Conservation (phyloP, 2,113 vertebrate genomes). For the Stegostoma tigrinum region DNA sequence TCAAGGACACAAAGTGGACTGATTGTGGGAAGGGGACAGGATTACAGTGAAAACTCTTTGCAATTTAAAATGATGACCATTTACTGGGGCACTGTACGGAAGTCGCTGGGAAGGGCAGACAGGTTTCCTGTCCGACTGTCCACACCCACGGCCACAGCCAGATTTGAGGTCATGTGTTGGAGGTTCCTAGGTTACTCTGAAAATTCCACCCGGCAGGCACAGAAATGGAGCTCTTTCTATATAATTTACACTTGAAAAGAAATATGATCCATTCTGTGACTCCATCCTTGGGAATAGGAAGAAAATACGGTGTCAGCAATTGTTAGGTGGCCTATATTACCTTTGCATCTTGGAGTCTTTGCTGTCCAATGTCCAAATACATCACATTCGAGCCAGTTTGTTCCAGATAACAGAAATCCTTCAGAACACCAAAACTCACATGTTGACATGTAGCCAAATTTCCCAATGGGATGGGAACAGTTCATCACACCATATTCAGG, state of each 20-base stretch:
- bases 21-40: too few relatives aligned
- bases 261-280: neutral
- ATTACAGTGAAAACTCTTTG: neutral
- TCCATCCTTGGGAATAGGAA: neutral
- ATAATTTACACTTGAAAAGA: neutral
- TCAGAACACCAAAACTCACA: slow-evolving; percentile 49
- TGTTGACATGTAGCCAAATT: slow-evolving; percentile 43
- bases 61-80: neutral
- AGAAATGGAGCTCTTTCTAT: neutral
- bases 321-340: slow-evolving; percentile 35
- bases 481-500: slow-evolving; percentile 44
- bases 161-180: neutral
- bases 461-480: slow-evolving; percentile 41
- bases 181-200: neutral
- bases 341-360: slow-evolving; percentile 45
- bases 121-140: neutral
- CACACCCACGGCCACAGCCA: neutral
- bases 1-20: too few relatives aligned
- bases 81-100: neutral
- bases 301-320: neutral
- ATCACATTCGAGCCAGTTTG: slow-evolving; percentile 42
- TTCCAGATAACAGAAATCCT: slow-evolving; percentile 49
- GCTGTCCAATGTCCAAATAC: slow-evolving; percentile 57
- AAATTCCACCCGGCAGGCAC: neutral
- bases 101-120: neutral